Percentiles rank a stretch among this genome's conserved stretches.
These are phyloP conservation scores for Eilema depressum DNA, from an alignment of 2,888 invertebrate species.

Conservation along the genomic window DNA sequence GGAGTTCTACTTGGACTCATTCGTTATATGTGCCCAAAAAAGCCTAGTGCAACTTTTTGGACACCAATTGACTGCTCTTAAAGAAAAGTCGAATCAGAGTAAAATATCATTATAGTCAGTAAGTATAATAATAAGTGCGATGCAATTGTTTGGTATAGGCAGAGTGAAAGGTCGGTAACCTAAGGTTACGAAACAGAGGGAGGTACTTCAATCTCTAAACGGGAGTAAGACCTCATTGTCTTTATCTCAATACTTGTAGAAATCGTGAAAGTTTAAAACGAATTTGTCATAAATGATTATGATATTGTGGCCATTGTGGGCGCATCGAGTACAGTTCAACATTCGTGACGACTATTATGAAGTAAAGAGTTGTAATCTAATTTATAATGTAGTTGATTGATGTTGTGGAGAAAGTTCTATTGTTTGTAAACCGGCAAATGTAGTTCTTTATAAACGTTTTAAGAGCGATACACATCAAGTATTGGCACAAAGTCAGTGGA, in stretches of 20 bases:
- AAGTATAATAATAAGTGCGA: neutral
- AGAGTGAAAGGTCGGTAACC: neutral
- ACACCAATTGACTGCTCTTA: no score
- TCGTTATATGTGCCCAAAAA: no score
- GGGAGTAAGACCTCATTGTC: neutral
- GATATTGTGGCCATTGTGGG: neutral
- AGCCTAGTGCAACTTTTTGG: no score
- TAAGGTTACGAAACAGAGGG: neutral
- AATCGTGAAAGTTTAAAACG: constrained; percentile 6
- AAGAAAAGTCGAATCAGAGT: no score
- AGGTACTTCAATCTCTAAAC: neutral
- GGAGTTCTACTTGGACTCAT: no score
- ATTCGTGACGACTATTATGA: neutral
- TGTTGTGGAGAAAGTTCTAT: neutral
- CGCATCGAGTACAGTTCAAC: neutral
- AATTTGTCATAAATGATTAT: neutral
- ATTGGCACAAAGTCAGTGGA: no score
- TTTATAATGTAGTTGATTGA: neutral
- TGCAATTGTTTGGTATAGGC: neutral
- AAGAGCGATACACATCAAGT: neutral
- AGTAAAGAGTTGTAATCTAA: neutral
- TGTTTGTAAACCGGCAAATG: neutral
- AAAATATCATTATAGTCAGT: no score
- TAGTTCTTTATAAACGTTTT: neutral
- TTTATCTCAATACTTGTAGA: neutral